Evolutionary conservation across 2,797 vertebrate genomes (phyloP).

Genomic region (Pteropus rufus): DNA sequence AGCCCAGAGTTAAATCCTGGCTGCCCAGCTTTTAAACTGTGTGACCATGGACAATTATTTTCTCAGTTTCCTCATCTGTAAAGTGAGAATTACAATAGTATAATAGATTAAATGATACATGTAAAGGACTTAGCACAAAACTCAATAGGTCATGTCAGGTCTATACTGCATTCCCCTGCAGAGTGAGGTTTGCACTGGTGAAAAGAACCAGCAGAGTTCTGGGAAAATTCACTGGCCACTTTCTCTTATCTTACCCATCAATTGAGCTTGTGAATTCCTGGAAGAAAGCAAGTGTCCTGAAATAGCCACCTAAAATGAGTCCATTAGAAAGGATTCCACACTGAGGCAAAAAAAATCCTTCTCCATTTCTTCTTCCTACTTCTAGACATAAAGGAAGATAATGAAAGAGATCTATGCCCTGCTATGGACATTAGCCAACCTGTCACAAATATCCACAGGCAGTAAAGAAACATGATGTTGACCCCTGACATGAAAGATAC

Average conservation of each 20-base stretch:
- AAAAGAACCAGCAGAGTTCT: not conserved
- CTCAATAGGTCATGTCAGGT: not conserved
- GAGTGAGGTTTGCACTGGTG: not conserved
- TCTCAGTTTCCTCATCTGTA: not conserved
- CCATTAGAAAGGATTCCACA: not conserved
- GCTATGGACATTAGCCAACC: not conserved
- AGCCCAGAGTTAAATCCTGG: not conserved
- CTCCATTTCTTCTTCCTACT: not conserved
- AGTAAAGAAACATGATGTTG: not conserved
- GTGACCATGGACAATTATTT: not conserved
- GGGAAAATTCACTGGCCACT: not conserved
- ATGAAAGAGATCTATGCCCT: not conserved
- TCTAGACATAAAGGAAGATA: not conserved
- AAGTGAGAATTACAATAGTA: not conserved
- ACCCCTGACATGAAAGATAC: not conserved
- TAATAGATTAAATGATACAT: not conserved
- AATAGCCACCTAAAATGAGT: not conserved
- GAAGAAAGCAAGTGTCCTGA: conserved; percentile 16
- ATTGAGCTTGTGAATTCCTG: not conserved
- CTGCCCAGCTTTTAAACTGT: not conserved
- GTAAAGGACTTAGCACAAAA: not conserved
- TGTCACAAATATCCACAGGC: not conserved
- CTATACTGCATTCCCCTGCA: not conserved
- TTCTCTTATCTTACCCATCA: not conserved
- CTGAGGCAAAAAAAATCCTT: not conserved